phyloP scores from a whole-genome alignment of 2,797 vertebrate species.

The Bradypodion ventrale region DNA sequence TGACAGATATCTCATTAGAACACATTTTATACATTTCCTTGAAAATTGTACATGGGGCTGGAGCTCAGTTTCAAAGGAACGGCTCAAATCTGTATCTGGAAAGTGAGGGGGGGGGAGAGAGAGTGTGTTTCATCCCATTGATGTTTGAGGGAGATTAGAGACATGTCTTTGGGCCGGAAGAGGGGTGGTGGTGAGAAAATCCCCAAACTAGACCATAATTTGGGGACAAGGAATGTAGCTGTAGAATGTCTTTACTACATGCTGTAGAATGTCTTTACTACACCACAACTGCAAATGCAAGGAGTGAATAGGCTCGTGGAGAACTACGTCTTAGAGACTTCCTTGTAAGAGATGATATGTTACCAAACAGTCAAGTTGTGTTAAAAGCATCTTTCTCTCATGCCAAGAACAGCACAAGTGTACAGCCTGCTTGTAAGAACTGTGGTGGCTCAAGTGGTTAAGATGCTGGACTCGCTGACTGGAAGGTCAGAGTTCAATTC shows the following conservation, averaged over 20 bases:
- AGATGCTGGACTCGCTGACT: too few species aligned
- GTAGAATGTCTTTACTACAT: not conserved
- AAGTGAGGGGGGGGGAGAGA: too few species aligned
- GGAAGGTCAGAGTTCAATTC: too few species aligned
- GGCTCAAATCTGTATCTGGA: not conserved
- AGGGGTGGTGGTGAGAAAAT: too few species aligned
- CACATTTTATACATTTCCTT: too few species aligned
- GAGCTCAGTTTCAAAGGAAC: not conserved
- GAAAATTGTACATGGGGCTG: too few species aligned
- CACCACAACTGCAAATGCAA: not conserved
- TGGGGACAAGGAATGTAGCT: not conserved
- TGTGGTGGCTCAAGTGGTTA: too few species aligned
- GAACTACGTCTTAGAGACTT: not conserved
- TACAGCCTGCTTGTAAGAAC: not conserved
- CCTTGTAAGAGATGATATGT: not conserved
- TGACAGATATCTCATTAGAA: too few species aligned
- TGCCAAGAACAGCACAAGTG: not conserved
- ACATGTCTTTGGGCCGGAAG: too few species aligned
- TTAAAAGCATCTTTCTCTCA: not conserved
- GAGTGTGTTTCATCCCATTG: too few species aligned
- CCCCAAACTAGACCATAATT: not conserved
- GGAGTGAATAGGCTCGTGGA: not conserved
- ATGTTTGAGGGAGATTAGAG: too few species aligned
- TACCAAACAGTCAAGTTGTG: not conserved
- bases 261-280: not conserved